Conservation (phyloP, 2,113 vertebrate genomes). For the Pycnonotus jocosus region DNA sequence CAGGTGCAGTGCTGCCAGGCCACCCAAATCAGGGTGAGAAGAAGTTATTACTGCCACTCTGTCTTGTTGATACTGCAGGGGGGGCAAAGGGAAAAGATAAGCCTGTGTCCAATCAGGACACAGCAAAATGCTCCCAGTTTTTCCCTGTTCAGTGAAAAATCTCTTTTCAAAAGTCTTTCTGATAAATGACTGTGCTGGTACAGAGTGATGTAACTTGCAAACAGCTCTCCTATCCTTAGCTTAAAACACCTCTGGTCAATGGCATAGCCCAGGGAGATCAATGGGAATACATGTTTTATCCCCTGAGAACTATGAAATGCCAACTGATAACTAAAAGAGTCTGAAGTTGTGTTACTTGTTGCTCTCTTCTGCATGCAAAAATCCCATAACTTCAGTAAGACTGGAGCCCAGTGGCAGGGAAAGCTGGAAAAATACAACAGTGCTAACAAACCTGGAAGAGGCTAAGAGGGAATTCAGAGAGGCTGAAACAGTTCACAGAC, state of each 20-base stretch:
- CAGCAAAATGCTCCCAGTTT: neutral
- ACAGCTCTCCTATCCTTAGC: neutral
- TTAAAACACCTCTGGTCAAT: neutral
- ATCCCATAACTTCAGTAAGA: rapidly evolving
- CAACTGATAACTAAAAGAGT: neutral
- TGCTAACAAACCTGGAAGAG: neutral
- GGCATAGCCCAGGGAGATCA: neutral
- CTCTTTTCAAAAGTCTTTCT: neutral
- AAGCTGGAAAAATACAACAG: neutral
- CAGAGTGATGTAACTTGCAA: neutral
- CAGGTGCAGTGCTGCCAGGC: neutral
- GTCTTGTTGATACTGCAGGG: neutral
- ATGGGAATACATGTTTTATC: neutral
- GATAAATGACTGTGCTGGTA: neutral
- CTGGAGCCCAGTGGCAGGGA: neutral
- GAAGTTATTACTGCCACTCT: neutral
- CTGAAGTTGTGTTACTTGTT: neutral
- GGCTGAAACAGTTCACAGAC: neutral
- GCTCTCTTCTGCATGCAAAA: neutral
- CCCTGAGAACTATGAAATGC: neutral
- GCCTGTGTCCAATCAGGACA: neutral
- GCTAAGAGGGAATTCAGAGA: neutral
- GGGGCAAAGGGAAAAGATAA: neutral
- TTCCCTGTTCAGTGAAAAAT: neutral
- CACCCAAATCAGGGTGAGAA: neutral